Evolutionary conservation across 2,797 vertebrate species (phyloP).

Genomic region (Chanos chanos): DNA sequence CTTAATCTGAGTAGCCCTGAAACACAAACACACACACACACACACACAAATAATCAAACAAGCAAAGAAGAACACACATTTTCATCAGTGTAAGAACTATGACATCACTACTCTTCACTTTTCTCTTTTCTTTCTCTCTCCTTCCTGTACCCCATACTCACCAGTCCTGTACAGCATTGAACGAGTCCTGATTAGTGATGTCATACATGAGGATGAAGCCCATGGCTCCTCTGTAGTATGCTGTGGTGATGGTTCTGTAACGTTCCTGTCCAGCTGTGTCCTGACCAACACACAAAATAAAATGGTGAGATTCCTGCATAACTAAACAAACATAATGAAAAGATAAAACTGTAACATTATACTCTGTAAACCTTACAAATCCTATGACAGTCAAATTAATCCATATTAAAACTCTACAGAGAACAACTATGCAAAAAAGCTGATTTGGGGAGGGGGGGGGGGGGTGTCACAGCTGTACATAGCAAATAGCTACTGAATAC

Average conservation of each 20-base stretch:
- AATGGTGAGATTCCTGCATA: too few species aligned
- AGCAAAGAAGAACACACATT: neutral
- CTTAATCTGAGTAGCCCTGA: conserved; percentile 91
- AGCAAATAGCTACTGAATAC: too few species aligned
- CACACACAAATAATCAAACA: neutral
- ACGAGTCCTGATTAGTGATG: conserved; percentile 86
- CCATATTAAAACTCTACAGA: too few species aligned
- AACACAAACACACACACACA: neutral
- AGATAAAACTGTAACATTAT: too few species aligned
- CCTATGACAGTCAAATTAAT: too few species aligned
- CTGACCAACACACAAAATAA: conserved; percentile 53
- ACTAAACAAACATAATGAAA: too few species aligned
- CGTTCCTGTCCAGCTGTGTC: conserved; percentile 92
- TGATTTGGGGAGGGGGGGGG: too few species aligned
- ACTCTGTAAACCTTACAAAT: too few species aligned
- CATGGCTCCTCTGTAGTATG: conserved; percentile 92
- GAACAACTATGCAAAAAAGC: too few species aligned
- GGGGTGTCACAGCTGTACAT: too few species aligned
- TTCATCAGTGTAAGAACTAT: too few species aligned
- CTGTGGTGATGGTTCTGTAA: conserved; percentile 90
- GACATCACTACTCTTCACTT: neutral
- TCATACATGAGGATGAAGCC: conserved; percentile 93
- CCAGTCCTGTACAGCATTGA: conserved; percentile 87
- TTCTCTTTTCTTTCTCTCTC: neutral
- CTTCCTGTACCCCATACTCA: conserved; percentile 57